Percentiles rank a stretch among this genome's conserved stretches.
Evolutionary conservation across 2,888 invertebrate genomes (phyloP).

Genomic region (Neoitamus cyanurus): DNA sequence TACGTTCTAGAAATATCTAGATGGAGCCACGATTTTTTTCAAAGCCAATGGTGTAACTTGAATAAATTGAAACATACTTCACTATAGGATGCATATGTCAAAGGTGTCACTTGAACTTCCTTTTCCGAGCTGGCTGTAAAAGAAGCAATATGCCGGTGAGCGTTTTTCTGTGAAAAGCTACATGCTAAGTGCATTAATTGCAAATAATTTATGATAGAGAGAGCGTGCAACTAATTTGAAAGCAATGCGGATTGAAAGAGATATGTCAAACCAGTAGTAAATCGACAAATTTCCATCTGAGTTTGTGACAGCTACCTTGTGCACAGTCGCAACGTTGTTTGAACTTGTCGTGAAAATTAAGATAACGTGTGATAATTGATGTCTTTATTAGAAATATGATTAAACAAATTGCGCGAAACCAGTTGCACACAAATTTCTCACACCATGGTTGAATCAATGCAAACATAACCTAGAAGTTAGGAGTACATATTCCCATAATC

Average conservation of each 20-base stretch:
- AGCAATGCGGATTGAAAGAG: background rate
- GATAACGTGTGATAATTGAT: too few relatives aligned
- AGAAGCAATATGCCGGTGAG: conserved; percentile 67
- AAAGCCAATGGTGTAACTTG: background rate
- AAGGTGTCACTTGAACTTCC: conserved; percentile 58
- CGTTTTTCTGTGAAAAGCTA: conserved; percentile 52
- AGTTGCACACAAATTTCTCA: background rate
- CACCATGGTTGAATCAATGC: background rate
- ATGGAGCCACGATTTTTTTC: background rate
- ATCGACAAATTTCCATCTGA: background rate
- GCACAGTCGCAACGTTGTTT: conserved; percentile 53
- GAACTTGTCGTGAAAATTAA: background rate
- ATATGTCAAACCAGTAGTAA: background rate
- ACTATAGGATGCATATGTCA: background rate
- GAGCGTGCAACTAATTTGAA: background rate
- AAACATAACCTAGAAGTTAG: conserved; percentile 42
- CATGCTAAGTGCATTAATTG: background rate
- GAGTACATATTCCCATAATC: background rate
- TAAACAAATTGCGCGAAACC: background rate
- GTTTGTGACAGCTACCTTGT: conserved; percentile 34
- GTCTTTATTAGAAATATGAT: too few relatives aligned
- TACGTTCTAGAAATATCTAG: background rate
- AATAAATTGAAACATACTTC: background rate
- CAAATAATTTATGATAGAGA: too few relatives aligned
- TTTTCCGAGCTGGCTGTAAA: conserved; percentile 67